Percentiles rank a stretch among this genome's conserved stretches.
These are phyloP conservation scores for Belonocnema kinseyi DNA, from an alignment of 1,140 invertebrate genomes.

Conservation along the genomic window DNA sequence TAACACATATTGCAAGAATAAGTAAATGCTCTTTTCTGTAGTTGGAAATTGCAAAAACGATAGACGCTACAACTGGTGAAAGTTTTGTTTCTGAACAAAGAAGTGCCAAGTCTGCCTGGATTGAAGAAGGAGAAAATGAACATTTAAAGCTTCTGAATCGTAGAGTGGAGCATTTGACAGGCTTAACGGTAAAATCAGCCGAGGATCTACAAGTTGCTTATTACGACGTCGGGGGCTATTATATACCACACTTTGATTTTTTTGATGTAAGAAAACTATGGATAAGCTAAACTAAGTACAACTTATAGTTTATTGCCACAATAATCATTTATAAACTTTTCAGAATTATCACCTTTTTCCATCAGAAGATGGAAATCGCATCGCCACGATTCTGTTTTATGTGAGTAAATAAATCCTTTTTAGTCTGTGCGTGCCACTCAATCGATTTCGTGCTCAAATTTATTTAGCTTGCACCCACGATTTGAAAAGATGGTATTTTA, in stretches of 20 bases:
- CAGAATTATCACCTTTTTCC: constrained; percentile 84
- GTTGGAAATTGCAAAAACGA: constrained; percentile 78
- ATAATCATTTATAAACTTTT: constrained; percentile 46
- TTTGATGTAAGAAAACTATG: constrained; percentile 80
- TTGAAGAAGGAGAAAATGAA: too few relatives aligned
- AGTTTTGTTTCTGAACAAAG: constrained; percentile 49
- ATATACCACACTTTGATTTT: constrained; percentile 99
- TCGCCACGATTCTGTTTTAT: constrained; percentile 86
- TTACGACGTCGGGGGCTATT: constrained; percentile 99
- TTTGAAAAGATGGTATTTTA: too few relatives aligned
- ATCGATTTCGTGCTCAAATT: too few relatives aligned
- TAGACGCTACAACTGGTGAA: constrained; percentile 75
- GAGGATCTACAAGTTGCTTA: constrained; percentile 98
- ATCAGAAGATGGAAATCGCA: constrained; percentile 89
- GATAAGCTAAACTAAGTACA: constrained; percentile 36
- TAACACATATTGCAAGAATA: too few relatives aligned
- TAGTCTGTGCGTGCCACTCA: too few relatives aligned
- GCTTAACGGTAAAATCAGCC: constrained; percentile 88
- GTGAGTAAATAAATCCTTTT: constrained; percentile 30
- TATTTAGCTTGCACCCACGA: too few relatives aligned
- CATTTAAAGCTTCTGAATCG: too few relatives aligned
- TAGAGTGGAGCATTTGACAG: constrained; percentile 52
- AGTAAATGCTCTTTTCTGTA: too few relatives aligned
- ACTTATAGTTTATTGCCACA: constrained; percentile 49
- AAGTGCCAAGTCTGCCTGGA: too few relatives aligned